These are phyloP conservation scores for Thymallus thymallus DNA, from an alignment of 2,113 vertebrate species.

Conservation along the genomic window DNA sequence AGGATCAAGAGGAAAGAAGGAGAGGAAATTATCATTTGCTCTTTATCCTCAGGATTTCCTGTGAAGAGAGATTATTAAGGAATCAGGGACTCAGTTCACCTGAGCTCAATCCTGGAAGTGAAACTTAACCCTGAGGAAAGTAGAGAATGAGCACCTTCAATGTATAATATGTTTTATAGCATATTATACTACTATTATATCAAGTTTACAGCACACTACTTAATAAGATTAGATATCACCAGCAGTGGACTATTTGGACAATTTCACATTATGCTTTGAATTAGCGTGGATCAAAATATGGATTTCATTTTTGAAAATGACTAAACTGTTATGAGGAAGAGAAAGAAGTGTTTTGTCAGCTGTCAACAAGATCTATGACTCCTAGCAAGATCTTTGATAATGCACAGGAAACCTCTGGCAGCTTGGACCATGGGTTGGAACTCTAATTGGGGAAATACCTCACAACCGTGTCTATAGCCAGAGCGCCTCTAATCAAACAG, in stretches of 20 bases:
- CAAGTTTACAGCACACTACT: background rate
- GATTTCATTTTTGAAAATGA: background rate
- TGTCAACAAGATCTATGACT: slow-evolving; percentile 48
- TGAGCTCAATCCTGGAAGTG: background rate
- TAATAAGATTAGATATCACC: background rate
- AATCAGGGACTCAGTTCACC: background rate
- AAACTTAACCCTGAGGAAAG: no score
- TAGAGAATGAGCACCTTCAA: background rate
- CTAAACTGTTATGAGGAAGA: background rate
- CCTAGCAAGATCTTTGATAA: slow-evolving; percentile 35
- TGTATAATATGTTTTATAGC: background rate
- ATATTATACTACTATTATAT: background rate
- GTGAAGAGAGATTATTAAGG: background rate
- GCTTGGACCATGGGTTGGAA: slow-evolving; percentile 11
- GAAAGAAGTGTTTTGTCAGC: slow-evolving; percentile 21
- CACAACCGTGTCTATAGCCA: background rate
- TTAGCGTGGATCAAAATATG: background rate
- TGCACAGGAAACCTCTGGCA: slow-evolving; percentile 43
- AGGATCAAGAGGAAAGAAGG: background rate
- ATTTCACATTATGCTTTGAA: background rate
- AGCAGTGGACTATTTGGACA: no score
- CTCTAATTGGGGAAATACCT: background rate
- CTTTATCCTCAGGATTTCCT: background rate
- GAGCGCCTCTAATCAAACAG: slow-evolving; percentile 10
- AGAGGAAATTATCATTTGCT: background rate